Percentiles rank a stretch among this genome's conserved stretches.
phyloP scores from a whole-genome alignment of 1,140 invertebrate genomes.

The Pissodes strobi region DNA sequence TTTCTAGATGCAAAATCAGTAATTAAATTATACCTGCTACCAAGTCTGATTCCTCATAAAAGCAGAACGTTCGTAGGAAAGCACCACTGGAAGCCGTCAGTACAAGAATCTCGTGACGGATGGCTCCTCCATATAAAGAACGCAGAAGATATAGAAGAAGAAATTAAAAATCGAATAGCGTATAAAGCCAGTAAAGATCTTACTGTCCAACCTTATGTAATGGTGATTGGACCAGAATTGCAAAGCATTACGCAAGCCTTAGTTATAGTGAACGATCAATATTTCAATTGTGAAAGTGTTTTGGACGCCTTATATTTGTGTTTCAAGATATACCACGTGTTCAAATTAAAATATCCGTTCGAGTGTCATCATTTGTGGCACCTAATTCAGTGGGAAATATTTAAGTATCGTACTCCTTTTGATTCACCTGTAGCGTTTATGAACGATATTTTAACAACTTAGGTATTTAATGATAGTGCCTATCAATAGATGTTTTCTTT shows the following conservation, averaged over 20 bases:
- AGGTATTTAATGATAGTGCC: no score
- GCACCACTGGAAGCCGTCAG: not conserved
- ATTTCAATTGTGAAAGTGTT: not conserved
- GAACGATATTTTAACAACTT: no score
- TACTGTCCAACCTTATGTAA: not conserved
- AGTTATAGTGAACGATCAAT: not conserved
- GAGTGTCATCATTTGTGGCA: not conserved
- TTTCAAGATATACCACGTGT: not conserved
- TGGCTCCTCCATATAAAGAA: not conserved
- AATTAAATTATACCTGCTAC: not conserved
- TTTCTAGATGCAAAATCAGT: conserved; percentile 3
- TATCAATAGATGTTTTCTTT: no score
- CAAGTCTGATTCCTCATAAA: not conserved
- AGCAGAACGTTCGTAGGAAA: not conserved
- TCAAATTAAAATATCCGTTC: not conserved
- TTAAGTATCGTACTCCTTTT: not conserved
- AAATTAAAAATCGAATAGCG: not conserved
- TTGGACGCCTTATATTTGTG: not conserved
- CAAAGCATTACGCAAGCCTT: not conserved
- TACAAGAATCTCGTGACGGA: not conserved
- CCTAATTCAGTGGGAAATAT: not conserved
- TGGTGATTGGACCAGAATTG: not conserved
- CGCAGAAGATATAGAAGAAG: not conserved
- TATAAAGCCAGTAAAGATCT: not conserved
- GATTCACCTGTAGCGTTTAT: no score